phyloP scores from a whole-genome alignment of 1,140 invertebrate species.

The Drosophila oshimai region DNA sequence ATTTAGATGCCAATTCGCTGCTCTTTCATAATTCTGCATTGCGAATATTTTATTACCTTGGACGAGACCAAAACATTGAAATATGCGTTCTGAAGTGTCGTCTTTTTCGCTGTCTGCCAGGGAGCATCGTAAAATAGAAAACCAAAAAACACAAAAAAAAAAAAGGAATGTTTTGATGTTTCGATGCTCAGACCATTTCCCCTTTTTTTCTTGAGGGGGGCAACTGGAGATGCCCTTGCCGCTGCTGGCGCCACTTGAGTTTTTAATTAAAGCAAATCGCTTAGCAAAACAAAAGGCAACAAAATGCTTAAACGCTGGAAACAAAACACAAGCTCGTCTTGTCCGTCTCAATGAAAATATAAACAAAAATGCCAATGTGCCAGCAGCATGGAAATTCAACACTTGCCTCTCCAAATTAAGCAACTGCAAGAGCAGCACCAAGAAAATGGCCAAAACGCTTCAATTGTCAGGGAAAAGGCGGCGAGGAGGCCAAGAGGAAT shows the following conservation, averaged over 20 bases:
- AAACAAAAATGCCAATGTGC: slow-evolving; percentile 67
- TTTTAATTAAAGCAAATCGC: slow-evolving; percentile 74
- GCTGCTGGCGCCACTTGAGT: slow-evolving; percentile 69
- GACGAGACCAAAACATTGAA: slow-evolving; percentile 66
- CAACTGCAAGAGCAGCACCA: slow-evolving; percentile 55
- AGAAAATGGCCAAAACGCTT: slow-evolving; percentile 59
- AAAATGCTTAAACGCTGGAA: slow-evolving; percentile 57
- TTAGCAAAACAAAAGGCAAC: slow-evolving; percentile 68
- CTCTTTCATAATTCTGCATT: slow-evolving; percentile 56
- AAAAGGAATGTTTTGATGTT: slow-evolving; percentile 44
- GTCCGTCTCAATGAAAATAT: slow-evolving; percentile 41
- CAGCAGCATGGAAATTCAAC: slow-evolving; percentile 76
- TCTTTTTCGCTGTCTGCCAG: slow-evolving; percentile 47
- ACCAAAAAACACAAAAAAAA: slow-evolving; percentile 2
- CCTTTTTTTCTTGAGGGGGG: background rate
- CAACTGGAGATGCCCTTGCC: slow-evolving; percentile 26
- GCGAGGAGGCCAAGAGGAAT: slow-evolving; percentile 31
- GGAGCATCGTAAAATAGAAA: slow-evolving; percentile 34
- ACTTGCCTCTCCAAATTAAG: slow-evolving; percentile 71
- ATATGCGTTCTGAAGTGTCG: slow-evolving; percentile 72
- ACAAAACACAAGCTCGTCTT: slow-evolving; percentile 30
- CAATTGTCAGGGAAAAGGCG: slow-evolving; percentile 33
- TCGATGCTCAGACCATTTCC: slow-evolving; percentile 13
- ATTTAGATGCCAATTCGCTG: slow-evolving; percentile 61
- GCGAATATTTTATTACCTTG: slow-evolving; percentile 76